These are phyloP conservation scores for Irena cyanogastra DNA, from an alignment of 2,113 vertebrate species.

Conservation along the genomic window DNA sequence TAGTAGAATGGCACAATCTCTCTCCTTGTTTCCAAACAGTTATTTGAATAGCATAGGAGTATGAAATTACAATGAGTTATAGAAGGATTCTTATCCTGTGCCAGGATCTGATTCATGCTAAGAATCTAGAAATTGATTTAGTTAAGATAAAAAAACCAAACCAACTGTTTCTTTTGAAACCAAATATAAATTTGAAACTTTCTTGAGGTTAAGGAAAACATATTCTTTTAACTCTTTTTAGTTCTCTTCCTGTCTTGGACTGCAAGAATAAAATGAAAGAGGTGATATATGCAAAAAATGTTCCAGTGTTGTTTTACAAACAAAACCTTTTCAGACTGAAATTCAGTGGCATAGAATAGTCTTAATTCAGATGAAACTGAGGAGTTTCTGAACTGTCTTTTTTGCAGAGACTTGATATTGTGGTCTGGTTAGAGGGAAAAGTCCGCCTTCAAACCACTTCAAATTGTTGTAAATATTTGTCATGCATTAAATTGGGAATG, in stretches of 20 bases:
- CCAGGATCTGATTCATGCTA: not conserved
- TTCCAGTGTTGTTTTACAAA: not conserved
- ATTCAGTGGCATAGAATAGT: not conserved
- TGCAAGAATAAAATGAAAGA: not conserved
- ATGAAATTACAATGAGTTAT: not conserved
- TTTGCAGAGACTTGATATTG: not conserved
- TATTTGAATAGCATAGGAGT: not conserved
- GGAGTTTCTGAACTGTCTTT: not conserved
- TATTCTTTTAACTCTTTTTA: not conserved
- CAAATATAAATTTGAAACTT: not conserved
- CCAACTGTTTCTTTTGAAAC: not conserved
- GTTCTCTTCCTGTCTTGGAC: not conserved
- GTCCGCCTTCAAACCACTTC: not conserved
- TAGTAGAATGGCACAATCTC: not conserved
- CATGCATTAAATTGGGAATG: not conserved
- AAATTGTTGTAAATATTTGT: not conserved
- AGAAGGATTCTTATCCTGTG: not conserved
- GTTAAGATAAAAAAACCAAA: not conserved
- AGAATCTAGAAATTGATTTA: not conserved
- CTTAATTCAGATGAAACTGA: not conserved
- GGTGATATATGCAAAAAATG: not conserved
- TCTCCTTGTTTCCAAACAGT: not conserved
- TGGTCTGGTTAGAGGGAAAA: not conserved
- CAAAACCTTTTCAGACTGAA: not conserved
- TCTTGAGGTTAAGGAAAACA: not conserved